These are phyloP conservation scores for Oxyruncus cristatus DNA, from an alignment of 2,113 vertebrate genomes.

Conservation along the genomic window DNA sequence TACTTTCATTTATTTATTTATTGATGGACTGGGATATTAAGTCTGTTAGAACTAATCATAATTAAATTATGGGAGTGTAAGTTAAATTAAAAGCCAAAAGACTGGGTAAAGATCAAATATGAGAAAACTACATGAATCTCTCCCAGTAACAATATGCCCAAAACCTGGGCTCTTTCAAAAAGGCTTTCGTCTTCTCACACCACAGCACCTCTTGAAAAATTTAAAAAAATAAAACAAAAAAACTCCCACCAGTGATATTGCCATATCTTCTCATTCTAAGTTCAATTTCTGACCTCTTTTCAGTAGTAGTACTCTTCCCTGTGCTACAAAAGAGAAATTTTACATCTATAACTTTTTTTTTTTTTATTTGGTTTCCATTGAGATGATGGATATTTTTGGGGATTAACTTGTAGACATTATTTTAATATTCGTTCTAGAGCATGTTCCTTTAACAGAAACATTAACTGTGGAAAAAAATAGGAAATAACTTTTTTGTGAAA, in stretches of 20 bases:
- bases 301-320: not conserved
- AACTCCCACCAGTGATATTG: not conserved
- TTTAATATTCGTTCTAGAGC: not conserved
- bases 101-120: not conserved
- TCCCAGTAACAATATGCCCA: not conserved
- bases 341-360: not conserved
- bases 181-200: not conserved
- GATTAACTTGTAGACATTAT: not conserved
- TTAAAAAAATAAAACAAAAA: no score
- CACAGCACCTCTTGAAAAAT: not conserved
- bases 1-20: not conserved
- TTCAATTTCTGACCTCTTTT: not conserved
- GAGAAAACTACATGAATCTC: not conserved
- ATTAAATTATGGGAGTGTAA: not conserved
- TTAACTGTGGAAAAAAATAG: not conserved
- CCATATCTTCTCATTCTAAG: not conserved
- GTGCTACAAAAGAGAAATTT: not conserved
- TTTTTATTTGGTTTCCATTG: not conserved
- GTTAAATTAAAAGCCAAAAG: not conserved
- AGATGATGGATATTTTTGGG: not conserved
- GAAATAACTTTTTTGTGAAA: not conserved
- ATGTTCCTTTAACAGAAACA: not conserved
- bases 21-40: no score
- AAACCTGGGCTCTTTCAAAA: not conserved
- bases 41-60: not conserved